These are phyloP conservation scores for Mamestra brassicae DNA, from an alignment of 2,888 invertebrate species.

Conservation along the genomic window DNA sequence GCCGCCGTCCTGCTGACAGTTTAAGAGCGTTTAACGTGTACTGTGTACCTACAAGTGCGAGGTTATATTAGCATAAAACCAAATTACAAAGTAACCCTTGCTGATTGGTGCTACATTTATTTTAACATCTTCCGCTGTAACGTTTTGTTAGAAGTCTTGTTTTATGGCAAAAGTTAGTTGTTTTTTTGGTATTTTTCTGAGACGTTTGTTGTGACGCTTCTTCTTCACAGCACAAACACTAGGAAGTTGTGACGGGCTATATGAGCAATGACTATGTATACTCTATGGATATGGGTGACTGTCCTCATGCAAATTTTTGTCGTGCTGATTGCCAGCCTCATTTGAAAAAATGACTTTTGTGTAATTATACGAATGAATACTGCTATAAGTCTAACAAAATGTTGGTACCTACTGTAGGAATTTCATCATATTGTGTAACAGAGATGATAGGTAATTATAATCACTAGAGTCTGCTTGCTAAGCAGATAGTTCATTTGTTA, in stretches of 20 bases:
- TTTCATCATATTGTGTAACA: not conserved
- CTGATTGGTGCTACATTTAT: slow-evolving; percentile 29
- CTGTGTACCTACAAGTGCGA: slow-evolving; percentile 4
- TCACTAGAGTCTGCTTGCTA: too few relatives aligned
- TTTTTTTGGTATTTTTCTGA: too few relatives aligned
- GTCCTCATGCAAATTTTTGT: too few relatives aligned
- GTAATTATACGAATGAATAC: too few relatives aligned
- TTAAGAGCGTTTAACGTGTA: slow-evolving; percentile 2
- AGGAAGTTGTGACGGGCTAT: too few relatives aligned
- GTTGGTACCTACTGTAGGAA: not conserved
- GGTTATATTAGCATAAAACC: slow-evolving; percentile 51
- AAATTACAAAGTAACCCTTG: slow-evolving; percentile 59
- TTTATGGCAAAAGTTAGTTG: slow-evolving; percentile 12
- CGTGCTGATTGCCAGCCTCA: too few relatives aligned
- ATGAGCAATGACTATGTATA: too few relatives aligned
- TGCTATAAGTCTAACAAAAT: not conserved
- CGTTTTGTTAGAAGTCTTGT: slow-evolving; percentile 10
- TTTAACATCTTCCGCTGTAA: slow-evolving; percentile 39
- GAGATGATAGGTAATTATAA: too few relatives aligned
- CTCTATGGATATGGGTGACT: too few relatives aligned
- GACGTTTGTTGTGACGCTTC: too few relatives aligned
- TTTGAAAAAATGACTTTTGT: too few relatives aligned
- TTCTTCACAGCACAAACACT: too few relatives aligned
- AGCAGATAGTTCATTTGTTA: not conserved
- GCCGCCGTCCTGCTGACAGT: slow-evolving; percentile 6